phyloP scores from a whole-genome alignment of 2,113 vertebrate species.

The Cebidichthys violaceus region DNA sequence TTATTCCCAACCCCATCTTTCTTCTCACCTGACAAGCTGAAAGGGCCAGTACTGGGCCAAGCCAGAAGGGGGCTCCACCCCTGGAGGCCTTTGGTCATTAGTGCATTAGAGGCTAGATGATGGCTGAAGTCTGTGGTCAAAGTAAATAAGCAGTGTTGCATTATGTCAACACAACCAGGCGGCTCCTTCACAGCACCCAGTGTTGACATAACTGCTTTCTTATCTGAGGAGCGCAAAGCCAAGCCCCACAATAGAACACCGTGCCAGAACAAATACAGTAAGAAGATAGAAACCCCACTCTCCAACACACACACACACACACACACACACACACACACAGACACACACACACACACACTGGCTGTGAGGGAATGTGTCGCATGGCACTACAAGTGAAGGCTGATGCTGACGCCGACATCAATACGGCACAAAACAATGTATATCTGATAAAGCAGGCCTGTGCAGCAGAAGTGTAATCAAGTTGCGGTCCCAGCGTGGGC shows the following conservation, averaged over 20 bases:
- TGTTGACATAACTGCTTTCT: conserved; percentile 82
- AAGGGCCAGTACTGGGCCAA: conserved; percentile 29
- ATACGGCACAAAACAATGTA: conserved; percentile 12
- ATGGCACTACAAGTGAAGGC: conserved; percentile 20
- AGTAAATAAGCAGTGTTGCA: conserved; percentile 77
- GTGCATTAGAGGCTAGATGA: conserved; percentile 60
- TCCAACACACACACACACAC: conserved; percentile 36
- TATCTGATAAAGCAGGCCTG: conserved; percentile 6
- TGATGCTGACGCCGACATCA: conserved; percentile 7
- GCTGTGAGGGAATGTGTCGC: conserved; percentile 55
- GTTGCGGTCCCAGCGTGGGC: background rate
- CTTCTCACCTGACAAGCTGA: conserved; percentile 33
- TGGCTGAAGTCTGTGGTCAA: conserved; percentile 72
- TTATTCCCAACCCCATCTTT: conserved; percentile 14
- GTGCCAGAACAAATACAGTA: conserved; percentile 80
- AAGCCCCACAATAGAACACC: conserved; percentile 65
- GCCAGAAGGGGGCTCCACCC: conserved; percentile 70
- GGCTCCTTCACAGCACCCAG: conserved; percentile 74
- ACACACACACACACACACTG: conserved; percentile 9
- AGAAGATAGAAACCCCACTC: conserved; percentile 61
- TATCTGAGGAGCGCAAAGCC: conserved; percentile 75
- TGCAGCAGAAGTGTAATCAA: background rate
- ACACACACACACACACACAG: conserved; percentile 23
- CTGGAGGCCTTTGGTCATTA: conserved; percentile 58
- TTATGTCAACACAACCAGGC: conserved; percentile 77